These are phyloP conservation scores for Aromia moschata DNA, from an alignment of 2,888 invertebrate genomes.

Conservation along the genomic window DNA sequence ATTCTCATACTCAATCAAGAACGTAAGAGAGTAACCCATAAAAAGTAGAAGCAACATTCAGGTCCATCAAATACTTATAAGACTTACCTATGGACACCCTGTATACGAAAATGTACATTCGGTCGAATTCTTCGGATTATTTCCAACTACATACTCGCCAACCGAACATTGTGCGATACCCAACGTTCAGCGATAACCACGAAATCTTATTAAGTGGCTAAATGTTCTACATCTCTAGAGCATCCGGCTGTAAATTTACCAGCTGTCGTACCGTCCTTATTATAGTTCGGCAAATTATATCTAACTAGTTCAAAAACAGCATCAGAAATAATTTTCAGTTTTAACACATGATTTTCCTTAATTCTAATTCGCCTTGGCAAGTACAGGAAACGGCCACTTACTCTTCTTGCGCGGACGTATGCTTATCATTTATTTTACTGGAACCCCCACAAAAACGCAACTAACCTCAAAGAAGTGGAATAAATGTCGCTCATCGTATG, in stretches of 20 bases:
- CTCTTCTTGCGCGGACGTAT: slow-evolving; percentile 17
- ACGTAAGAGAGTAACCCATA: no score
- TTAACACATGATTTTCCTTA: slow-evolving; percentile 36
- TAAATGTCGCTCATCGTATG: no score
- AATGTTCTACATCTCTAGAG: slow-evolving; percentile 51
- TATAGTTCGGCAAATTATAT: slow-evolving; percentile 45
- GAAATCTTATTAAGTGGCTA: slow-evolving; percentile 51
- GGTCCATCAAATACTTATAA: no score
- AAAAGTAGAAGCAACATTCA: no score
- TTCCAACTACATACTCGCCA: slow-evolving; percentile 35
- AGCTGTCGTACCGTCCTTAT: slow-evolving; percentile 48
- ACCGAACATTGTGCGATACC: slow-evolving; percentile 34
- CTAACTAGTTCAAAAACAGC: slow-evolving; percentile 42
- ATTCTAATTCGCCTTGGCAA: slow-evolving; percentile 33
- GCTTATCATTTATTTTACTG: slow-evolving; percentile 15
- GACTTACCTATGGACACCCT: no score
- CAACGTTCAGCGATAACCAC: slow-evolving; percentile 39
- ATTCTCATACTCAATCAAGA: no score
- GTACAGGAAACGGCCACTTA: slow-evolving; percentile 29
- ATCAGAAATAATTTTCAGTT: slow-evolving; percentile 42
- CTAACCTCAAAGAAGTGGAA: slow-evolving; percentile 16
- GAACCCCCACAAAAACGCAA: slow-evolving; percentile 18
- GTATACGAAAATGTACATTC: slow-evolving; percentile 43
- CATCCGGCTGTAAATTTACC: slow-evolving; percentile 53
- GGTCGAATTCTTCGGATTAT: slow-evolving; percentile 51